Conservation (phyloP, 2,797 vertebrate species). For the Neosalanx taihuensis region DNA sequence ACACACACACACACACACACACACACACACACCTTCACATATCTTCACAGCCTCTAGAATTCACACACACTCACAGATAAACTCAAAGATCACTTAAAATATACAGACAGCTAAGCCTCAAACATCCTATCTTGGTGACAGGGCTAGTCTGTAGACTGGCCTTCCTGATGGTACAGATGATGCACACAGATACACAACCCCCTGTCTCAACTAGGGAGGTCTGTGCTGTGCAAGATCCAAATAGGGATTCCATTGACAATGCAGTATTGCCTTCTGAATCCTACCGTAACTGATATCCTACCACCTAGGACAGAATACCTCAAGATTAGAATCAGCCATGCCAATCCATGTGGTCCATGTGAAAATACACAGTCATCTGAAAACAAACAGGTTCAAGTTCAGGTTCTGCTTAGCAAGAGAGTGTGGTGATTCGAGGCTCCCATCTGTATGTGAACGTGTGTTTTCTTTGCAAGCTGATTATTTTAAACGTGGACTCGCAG, state of each 20-base stretch:
- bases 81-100: not conserved
- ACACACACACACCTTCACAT: slow-evolving; percentile 22
- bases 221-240: not conserved
- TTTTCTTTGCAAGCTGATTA: slow-evolving; percentile 28
- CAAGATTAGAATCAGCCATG: no score
- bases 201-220: not conserved
- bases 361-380: no score
- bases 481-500: slow-evolving; percentile 20
- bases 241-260: no score
- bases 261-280: no score
- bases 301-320: no score
- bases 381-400: no score
- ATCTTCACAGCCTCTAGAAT: slow-evolving; percentile 16
- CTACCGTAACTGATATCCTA: no score
- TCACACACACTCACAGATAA: slow-evolving; percentile 26
- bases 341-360: no score
- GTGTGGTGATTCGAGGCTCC: not conserved
- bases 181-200: not conserved
- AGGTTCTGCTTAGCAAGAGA: slow-evolving; percentile 1
- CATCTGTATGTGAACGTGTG: slow-evolving; percentile 16
- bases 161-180: slow-evolving; percentile 27
- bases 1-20: slow-evolving; percentile 48
- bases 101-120: slow-evolving; percentile 29
- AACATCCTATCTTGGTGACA: slow-evolving; percentile 35
- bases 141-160: slow-evolving; percentile 31